A percentile compares a stretch with the other conserved stretches of the same genome.
Evolutionary conservation across 1,140 invertebrate species (phyloP).

Genomic region (Drosophila busckii): DNA sequence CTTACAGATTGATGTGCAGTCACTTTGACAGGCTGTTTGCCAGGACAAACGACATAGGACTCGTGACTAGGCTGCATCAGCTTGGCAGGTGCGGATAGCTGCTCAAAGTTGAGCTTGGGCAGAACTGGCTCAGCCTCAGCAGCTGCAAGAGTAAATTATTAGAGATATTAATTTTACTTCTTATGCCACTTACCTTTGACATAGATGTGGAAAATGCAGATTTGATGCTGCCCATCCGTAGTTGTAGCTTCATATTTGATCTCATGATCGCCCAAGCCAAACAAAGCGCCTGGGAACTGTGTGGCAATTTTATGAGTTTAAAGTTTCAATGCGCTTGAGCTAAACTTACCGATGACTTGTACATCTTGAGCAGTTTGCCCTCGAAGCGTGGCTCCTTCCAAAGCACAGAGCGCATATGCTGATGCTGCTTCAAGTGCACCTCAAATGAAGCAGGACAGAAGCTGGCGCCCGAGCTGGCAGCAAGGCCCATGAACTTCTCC

Average conservation of each 20-base stretch:
- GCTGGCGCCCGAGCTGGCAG: no score
- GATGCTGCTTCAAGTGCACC: constrained; percentile 81
- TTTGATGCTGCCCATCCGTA: constrained; percentile 81
- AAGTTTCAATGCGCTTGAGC: neutral
- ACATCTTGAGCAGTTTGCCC: constrained; percentile 81
- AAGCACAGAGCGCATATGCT: constrained; percentile 81
- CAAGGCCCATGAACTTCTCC: no score
- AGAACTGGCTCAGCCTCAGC: constrained; percentile 10
- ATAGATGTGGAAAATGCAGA: constrained; percentile 83
- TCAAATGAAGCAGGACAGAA: constrained; percentile 84
- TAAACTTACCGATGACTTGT: constrained; percentile 82
- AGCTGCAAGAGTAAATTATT: constrained; percentile 8
- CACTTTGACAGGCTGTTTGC: constrained; percentile 56
- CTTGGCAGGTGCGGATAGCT: constrained; percentile 12
- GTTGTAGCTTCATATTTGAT: constrained; percentile 84
- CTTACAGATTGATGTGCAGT: constrained; percentile 68
- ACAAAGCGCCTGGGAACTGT: constrained; percentile 82
- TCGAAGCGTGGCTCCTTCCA: constrained; percentile 86
- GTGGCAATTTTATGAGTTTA: neutral
- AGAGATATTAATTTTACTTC: no score
- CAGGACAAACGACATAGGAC: constrained; percentile 67
- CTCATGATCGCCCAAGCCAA: constrained; percentile 82
- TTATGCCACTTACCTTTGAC: constrained; percentile 80
- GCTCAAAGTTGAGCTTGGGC: constrained; percentile 12
- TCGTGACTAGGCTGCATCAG: constrained; percentile 31